These are phyloP conservation scores for Puntigrus tetrazona DNA, from an alignment of 2,113 vertebrate species.

Conservation along the genomic window DNA sequence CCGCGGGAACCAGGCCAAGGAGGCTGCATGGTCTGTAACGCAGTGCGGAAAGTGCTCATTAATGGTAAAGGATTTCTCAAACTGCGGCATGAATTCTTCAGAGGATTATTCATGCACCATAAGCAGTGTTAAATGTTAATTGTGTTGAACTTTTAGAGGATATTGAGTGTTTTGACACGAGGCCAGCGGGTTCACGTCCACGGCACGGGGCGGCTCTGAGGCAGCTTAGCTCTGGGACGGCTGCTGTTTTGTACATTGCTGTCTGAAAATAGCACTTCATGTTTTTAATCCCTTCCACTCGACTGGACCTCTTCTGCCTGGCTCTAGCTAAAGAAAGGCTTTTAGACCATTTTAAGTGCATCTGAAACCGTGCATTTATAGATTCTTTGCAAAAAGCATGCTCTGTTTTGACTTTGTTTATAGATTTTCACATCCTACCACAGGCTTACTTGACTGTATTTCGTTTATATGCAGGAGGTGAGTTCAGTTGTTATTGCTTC, in stretches of 20 bases:
- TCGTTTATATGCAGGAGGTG: not conserved
- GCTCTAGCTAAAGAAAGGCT: conserved; percentile 3
- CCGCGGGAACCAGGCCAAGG: not conserved
- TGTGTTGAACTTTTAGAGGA: conserved; percentile 10
- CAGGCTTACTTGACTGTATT: not conserved
- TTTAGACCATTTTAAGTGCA: conserved; percentile 22
- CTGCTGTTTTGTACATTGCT: not conserved
- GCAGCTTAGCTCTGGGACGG: not conserved
- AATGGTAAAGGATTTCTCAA: not conserved
- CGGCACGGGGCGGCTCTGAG: not conserved
- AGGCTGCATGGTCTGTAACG: not conserved
- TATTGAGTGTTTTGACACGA: not conserved
- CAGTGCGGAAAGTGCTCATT: not conserved
- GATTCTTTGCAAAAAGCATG: conserved; percentile 18
- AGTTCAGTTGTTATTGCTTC: not conserved
- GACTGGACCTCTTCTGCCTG: conserved; percentile 9
- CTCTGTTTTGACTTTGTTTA: not conserved
- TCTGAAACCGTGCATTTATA: conserved; percentile 4
- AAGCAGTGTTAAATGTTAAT: conserved; percentile 20
- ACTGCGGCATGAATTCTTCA: not conserved
- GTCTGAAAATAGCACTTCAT: conserved; percentile 32
- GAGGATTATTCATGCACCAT: conserved; percentile 7
- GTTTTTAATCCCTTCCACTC: conserved; percentile 36
- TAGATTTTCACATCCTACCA: not conserved
- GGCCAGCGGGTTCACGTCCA: not conserved